phyloP scores from a whole-genome alignment of 2,797 vertebrate species.

The Etheostoma nigrum region DNA sequence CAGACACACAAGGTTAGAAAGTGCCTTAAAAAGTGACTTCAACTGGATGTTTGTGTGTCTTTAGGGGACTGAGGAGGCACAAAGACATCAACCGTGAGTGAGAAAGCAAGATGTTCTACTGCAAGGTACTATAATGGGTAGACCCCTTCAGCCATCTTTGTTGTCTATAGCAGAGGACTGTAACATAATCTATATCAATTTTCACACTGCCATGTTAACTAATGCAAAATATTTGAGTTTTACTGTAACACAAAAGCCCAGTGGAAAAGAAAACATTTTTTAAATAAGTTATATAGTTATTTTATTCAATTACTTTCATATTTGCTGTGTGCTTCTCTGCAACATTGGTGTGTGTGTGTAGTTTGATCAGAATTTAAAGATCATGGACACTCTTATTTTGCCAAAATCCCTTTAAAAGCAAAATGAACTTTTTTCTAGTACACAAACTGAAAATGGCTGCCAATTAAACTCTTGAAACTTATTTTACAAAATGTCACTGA shows the following conservation, averaged over 20 bases:
- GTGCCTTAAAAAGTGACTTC: constrained; percentile 7
- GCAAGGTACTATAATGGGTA: constrained; percentile 36
- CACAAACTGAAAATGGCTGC: background rate
- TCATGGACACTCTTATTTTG: background rate
- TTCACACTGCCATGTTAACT: constrained; percentile 31
- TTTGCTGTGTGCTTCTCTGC: background rate
- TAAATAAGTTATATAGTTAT: background rate
- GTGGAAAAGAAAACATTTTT: background rate
- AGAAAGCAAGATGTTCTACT: constrained; percentile 65
- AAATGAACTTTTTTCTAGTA: background rate
- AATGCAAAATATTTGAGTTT: constrained; percentile 37
- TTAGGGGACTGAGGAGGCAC: constrained; percentile 32
- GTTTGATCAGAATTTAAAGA: background rate
- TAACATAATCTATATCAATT: constrained; percentile 24
- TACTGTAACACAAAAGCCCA: constrained; percentile 2
- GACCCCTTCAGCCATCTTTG: constrained; percentile 29
- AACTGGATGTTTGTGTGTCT: constrained; percentile 40
- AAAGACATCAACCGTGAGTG: constrained; percentile 31
- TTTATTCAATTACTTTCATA: constrained; percentile 6
- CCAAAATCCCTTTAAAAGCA: background rate
- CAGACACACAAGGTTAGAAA: constrained; percentile 48
- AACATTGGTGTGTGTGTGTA: background rate
- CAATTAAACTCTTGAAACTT: background rate
- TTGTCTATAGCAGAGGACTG: constrained; percentile 9
- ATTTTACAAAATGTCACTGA: background rate